Base-by-base conservation (phyloP, 2,113 vertebrate species). In the Dasyurus viverrinus region DNA sequence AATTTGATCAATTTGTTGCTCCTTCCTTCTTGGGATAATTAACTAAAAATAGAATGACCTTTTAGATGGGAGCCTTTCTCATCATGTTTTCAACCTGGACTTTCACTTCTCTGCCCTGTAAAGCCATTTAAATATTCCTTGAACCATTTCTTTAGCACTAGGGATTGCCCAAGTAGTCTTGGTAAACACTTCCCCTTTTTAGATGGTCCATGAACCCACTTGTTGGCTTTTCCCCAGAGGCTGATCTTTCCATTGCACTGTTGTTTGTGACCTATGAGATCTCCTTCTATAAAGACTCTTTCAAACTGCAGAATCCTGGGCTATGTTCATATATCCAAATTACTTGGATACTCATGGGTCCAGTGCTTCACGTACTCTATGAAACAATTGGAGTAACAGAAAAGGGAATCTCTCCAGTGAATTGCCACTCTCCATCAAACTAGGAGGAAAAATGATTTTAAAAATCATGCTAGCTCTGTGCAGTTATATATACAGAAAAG, bases 281-380 rank as follows among this genome's bases (percentile, higher is more conserved):
- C 27, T 95, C 93, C 55, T 12, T 11, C 26, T 46, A 6, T 0
- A 90, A 93, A 91, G 92, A 89, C 42, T 12, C n/a, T 6, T 16
- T 53, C 68, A 93, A 90, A 10, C 94, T 90, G 76, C 91, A 96
- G 97, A 92, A 27, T 92, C 89, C 47, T 52, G 19, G 47, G 25
- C 42, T 84, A 84, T 42, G 6, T n/a, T 84, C 42, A 84, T 42
- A 19, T 23, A 16, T 42, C 16, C 19, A 84, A 92, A 89, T 96
- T 95, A 92, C 16, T 42, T 84, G 68, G 68, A 84, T 42, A 84
- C 2, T 84, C 93, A 1, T 5, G 90, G 95, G 96, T 97, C 97
- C 97, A 98, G 98, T 97, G 98, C 98, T 98, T 97, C 93, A 68
- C 97, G 95, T 89, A 97, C 94, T 95, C 24, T 14, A 95, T 54